Evolutionary conservation across 1,140 invertebrate genomes (phyloP).

Genomic region (Eriocheir sinensis): DNA sequence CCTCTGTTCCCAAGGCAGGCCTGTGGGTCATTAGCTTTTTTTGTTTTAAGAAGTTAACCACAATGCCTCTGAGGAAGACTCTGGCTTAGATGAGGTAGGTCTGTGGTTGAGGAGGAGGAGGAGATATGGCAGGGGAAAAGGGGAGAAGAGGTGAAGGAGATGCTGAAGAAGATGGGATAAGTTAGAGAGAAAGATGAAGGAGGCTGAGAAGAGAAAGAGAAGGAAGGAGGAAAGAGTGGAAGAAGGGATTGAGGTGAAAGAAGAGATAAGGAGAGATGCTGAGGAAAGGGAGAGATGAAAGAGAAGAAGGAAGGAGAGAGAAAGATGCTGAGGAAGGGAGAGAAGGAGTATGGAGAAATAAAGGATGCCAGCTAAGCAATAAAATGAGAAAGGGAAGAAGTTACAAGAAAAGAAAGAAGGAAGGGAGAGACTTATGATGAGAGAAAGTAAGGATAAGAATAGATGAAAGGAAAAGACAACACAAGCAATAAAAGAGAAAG

Average conservation of each 20-base stretch:
- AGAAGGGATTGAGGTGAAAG: too few species aligned
- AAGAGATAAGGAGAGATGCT: neutral
- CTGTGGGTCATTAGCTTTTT: too few species aligned
- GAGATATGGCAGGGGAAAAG: neutral
- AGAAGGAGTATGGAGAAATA: neutral
- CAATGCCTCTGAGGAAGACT: too few species aligned
- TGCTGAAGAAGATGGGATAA: too few species aligned
- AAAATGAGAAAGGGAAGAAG: neutral
- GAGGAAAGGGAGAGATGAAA: neutral
- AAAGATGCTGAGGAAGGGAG: slow-evolving; percentile 26
- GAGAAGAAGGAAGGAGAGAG: neutral
- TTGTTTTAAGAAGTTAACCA: too few species aligned
- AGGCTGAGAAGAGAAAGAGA: too few species aligned
- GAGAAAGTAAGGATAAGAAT: neutral
- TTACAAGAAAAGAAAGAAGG: neutral
- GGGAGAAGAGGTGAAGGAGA: neutral
- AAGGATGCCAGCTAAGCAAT: neutral
- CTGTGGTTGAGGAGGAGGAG: neutral
- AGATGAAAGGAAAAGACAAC: neutral
- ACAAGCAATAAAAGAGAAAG: neutral
- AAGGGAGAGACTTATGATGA: neutral
- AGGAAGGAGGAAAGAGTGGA: too few species aligned
- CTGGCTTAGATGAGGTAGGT: too few species aligned
- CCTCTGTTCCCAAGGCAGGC: too few species aligned
- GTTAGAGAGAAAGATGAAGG: too few species aligned